Percentiles rank a stretch among this genome's conserved stretches.
Conservation (phyloP, 2,113 vertebrate species). For the Ctenomys sociabilis region DNA sequence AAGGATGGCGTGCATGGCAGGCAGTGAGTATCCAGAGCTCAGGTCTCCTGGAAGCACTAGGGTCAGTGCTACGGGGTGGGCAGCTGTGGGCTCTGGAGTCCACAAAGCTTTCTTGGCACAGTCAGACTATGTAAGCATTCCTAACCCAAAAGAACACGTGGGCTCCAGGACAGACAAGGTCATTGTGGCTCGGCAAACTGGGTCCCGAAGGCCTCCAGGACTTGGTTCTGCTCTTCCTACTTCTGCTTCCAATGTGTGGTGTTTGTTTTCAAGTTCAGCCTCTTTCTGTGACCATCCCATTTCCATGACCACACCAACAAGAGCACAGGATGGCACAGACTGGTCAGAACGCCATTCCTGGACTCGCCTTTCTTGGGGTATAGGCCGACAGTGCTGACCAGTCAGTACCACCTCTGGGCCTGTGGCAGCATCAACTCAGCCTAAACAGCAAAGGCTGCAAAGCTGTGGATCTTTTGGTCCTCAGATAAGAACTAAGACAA, state of each 20-base stretch:
- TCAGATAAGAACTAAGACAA: background rate
- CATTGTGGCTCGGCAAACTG: too few relatives aligned
- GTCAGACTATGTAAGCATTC: too few relatives aligned
- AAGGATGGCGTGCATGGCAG: accelerated
- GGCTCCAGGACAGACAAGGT: background rate
- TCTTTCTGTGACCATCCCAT: background rate
- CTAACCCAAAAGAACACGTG: background rate
- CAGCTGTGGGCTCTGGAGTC: background rate
- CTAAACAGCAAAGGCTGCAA: background rate
- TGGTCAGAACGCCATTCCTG: background rate
- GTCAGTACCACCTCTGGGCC: background rate
- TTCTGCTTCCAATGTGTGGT: background rate
- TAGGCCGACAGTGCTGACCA: background rate
- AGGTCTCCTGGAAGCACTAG: accelerated
- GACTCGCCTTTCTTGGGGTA: background rate
- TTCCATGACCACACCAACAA: background rate
- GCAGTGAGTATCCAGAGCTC: accelerated
- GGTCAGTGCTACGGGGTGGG: accelerated
- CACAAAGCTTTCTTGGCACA: too few relatives aligned
- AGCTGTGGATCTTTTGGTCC: background rate
- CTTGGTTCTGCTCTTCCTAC: background rate
- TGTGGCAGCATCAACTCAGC: too few relatives aligned
- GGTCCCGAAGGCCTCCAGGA: background rate
- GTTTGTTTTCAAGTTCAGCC: background rate
- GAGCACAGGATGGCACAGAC: background rate